These are phyloP conservation scores for Stomorhina lunata DNA, from an alignment of 2,888 invertebrate genomes.

Conservation along the genomic window DNA sequence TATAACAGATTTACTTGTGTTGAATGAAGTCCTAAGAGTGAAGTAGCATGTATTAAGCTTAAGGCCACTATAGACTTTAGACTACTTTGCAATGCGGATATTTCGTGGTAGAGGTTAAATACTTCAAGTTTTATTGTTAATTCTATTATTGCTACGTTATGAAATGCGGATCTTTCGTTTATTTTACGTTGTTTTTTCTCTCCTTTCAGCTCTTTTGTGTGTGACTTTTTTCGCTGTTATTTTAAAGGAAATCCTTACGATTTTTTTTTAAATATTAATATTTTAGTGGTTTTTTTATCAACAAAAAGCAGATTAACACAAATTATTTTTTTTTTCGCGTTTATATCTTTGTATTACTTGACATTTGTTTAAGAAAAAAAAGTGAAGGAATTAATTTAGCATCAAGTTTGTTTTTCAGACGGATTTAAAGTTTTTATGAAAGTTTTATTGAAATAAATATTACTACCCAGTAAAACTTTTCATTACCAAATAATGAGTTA, in stretches of 20 bases:
- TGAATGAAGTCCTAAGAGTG: too few relatives aligned
- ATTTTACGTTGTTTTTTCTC: not conserved
- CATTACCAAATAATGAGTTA: too few relatives aligned
- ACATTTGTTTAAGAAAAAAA: not conserved
- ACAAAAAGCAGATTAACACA: conserved; percentile 45
- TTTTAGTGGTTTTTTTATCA: conserved; percentile 15
- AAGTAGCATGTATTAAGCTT: conserved; percentile 53
- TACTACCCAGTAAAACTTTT: too few relatives aligned
- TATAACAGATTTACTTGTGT: conserved; percentile 55
- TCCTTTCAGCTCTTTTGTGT: not conserved
- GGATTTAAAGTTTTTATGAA: too few relatives aligned
- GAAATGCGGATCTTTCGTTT: conserved; percentile 39
- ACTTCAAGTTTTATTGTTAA: conserved; percentile 58
- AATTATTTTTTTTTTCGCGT: not conserved
- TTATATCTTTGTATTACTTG: not conserved
- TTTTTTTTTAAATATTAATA: conserved; percentile 5
- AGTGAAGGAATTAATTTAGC: not conserved
- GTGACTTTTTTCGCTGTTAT: not conserved
- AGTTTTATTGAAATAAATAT: too few relatives aligned
- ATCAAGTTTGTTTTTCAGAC: not conserved
- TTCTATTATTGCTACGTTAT: conserved; percentile 58
- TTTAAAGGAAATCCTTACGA: conserved; percentile 31
- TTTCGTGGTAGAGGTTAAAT: conserved; percentile 61
- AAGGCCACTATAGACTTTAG: conserved; percentile 39
- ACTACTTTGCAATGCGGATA: conserved; percentile 53